A percentile compares a stretch with the other conserved stretches of the same genome.
These are phyloP conservation scores for Pissodes strobi DNA, from an alignment of 1,140 invertebrate genomes.

Conservation along the genomic window DNA sequence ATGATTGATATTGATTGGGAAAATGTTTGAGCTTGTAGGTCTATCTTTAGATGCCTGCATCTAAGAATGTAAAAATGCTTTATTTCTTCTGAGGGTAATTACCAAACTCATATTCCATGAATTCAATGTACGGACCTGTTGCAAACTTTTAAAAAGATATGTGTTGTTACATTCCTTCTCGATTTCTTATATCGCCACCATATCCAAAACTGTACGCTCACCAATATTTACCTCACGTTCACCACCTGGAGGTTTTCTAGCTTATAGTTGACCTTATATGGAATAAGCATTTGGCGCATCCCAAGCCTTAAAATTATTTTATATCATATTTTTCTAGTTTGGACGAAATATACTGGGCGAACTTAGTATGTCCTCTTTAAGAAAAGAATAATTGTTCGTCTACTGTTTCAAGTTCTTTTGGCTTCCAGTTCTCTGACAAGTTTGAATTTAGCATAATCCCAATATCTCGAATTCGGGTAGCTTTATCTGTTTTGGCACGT, in stretches of 20 bases:
- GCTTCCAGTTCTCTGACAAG: conserved; percentile 33
- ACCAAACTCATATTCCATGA: too few relatives aligned
- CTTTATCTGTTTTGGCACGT: conserved; percentile 46
- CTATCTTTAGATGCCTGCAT: too few relatives aligned
- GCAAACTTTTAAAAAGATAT: too few relatives aligned
- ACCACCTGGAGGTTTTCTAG: conserved; percentile 1
- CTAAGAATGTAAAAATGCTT: too few relatives aligned
- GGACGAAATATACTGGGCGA: conserved; percentile 49
- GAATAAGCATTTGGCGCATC: conserved; percentile 41
- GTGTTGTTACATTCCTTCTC: too few relatives aligned
- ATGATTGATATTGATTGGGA: too few relatives aligned
- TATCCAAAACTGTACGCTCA: not conserved
- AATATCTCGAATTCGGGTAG: conserved; percentile 47
- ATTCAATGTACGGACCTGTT: too few relatives aligned
- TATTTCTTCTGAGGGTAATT: too few relatives aligned
- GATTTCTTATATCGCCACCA: too few relatives aligned
- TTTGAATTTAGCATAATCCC: conserved; percentile 45
- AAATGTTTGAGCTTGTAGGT: too few relatives aligned
- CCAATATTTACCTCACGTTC: not conserved
- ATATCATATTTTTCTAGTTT: conserved; percentile 59
- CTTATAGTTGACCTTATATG: conserved; percentile 36
- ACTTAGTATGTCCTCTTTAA: conserved; percentile 51
- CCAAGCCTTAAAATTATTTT: conserved; percentile 54
- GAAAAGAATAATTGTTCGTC: conserved; percentile 47
- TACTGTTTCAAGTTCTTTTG: conserved; percentile 33